phyloP scores from a whole-genome alignment of 1,140 invertebrate genomes.

The Rhopalosiphum padi region DNA sequence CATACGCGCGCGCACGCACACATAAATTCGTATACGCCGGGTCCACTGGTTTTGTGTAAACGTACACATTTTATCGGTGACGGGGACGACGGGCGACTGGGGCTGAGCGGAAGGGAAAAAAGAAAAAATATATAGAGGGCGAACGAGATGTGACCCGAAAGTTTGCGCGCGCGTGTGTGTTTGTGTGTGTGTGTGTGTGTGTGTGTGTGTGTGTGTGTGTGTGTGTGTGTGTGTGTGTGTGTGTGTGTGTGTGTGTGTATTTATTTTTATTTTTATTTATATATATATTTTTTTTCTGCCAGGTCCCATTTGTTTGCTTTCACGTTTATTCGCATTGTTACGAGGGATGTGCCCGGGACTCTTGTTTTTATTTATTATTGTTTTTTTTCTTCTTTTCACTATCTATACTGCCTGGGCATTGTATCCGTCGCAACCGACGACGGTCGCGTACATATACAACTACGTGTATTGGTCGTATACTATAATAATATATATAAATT shows the following conservation, averaged over 20 bases:
- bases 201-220: neutral
- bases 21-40: neutral
- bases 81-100: neutral
- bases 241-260: neutral
- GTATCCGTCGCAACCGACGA: neutral
- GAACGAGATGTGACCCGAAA: constrained; percentile 52
- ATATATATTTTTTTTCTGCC: neutral
- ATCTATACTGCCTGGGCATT: neutral
- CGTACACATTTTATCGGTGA: constrained; percentile 44
- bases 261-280: constrained; percentile 4
- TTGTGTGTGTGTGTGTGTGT: neutral
- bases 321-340: constrained; percentile 54
- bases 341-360: constrained; percentile 1
- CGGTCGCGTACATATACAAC: neutral
- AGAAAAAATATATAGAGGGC: constrained; percentile 14
- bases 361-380: constrained; percentile 53
- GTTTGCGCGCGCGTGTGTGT: neutral
- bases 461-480: neutral
- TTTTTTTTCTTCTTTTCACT: constrained; percentile 30
- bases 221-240: neutral
- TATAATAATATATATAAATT: neutral
- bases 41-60: constrained; percentile 51
- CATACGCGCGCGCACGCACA: neutral
- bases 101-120: neutral
- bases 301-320: constrained; percentile 44